Evolutionary conservation across 2,888 invertebrate species (phyloP), one percentile per base, ranked within the genome.

Genomic region (Cheilosia scutellata): DNA sequence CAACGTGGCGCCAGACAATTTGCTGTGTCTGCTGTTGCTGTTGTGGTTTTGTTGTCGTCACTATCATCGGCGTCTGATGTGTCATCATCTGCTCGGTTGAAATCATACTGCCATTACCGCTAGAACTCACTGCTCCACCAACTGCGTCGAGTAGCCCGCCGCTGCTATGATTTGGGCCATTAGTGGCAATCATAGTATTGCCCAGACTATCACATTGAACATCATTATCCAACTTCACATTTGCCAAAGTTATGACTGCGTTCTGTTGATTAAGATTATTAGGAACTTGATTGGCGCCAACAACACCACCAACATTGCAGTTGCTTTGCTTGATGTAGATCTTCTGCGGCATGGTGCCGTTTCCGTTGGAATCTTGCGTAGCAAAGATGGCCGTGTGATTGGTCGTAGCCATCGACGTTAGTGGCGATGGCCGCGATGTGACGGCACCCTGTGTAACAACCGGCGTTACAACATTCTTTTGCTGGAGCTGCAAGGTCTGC

Each of bases 1-100:
- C 89, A 20, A 92, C 90, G 65, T 91, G 91, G 1, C 92, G 90
- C 91, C 91, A 92, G 6, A 92, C 90, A 66, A 91, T 90, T 62
- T 90, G 90, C 70, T 89, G 90, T 27, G 89, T 87, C 33, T 89
- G 89, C 77, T 89, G 90, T 16, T 88, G 89, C 20, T 87, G 88
- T 27, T 90, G 90, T 63, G 89, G 89, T 65, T 89, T 88, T 20
- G 91, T 88, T 25, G 91, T 90, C 27, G 91, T 89, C 25, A 91
- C 89, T 53, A 91, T 89, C 25, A 91, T 82, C 0, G 90, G 90
- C 25, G 91, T 88, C n/a, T 88, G 87, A 42, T 87, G 87, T 42
- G 63, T 71, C 40, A 83, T 66, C 55, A 79, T 40, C 44, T 68
- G 74, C 7, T 89, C 80, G 13, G 88, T 87, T n/a, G 89, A 87